These are phyloP conservation scores for Chloroceryle inda DNA, from an alignment of 2,797 vertebrate genomes.

Conservation along the genomic window DNA sequence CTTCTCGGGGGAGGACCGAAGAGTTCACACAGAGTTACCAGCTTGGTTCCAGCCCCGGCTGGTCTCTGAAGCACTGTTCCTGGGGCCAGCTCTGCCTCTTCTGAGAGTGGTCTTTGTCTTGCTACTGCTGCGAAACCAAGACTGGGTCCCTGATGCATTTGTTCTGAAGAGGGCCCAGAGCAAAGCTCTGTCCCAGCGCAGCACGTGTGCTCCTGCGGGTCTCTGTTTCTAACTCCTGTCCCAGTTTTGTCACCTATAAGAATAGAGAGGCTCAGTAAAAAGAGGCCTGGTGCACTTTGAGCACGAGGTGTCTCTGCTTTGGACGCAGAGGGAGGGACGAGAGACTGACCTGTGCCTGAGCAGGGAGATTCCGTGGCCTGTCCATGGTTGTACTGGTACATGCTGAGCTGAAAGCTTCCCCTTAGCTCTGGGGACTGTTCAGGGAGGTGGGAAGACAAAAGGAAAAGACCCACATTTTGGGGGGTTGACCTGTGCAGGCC, in stretches of 20 bases:
- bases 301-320: background rate
- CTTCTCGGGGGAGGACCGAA: background rate
- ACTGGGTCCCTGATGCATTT: background rate
- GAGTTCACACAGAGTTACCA: background rate
- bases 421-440: background rate
- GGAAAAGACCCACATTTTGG: background rate
- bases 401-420: background rate
- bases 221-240: background rate
- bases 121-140: background rate
- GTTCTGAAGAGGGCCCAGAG: background rate
- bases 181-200: background rate
- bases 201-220: background rate
- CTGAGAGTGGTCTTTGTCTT: background rate
- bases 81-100: background rate
- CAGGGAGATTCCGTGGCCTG: background rate
- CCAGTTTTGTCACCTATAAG: background rate
- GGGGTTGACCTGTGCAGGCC: background rate
- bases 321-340: background rate
- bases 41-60: background rate
- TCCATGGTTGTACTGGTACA: background rate
- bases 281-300: background rate
- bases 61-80: rapidly evolving
- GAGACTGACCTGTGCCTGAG: background rate
- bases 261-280: background rate
- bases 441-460: background rate